A percentile compares a stretch with the other conserved stretches of the same genome.
Conservation (phyloP, 2,797 vertebrate genomes). For the Pseudocheirus occidentalis region DNA sequence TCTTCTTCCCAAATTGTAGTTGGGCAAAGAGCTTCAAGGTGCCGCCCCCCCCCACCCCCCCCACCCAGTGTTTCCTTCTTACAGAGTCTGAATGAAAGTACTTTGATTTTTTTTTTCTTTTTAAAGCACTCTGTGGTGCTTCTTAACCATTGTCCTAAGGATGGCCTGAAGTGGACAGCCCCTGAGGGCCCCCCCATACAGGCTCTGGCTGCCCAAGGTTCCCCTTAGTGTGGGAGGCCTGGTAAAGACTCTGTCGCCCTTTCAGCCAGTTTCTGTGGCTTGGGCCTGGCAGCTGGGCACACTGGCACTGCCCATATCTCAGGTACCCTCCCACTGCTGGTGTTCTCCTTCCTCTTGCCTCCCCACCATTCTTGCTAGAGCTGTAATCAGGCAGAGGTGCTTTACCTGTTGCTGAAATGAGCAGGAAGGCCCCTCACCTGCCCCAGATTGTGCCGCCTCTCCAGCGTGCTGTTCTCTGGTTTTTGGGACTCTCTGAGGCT, state of each 20-base stretch:
- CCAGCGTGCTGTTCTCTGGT: not conserved
- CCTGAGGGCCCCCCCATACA: no score
- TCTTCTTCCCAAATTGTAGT: not conserved
- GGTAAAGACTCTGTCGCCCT: fast-evolving
- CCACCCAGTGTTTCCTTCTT: not conserved
- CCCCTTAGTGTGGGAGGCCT: no score
- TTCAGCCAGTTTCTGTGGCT: not conserved
- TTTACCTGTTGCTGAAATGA: not conserved
- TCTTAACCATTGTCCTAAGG: not conserved
- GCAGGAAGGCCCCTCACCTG: no score
- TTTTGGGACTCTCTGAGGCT: not conserved
- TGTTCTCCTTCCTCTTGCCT: no score
- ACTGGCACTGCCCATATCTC: no score
- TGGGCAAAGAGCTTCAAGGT: not conserved
- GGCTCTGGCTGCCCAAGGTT: no score
- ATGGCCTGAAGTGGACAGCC: no score
- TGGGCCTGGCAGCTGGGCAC: not conserved
- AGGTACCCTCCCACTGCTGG: no score
- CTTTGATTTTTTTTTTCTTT: not conserved
- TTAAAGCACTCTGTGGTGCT: not conserved
- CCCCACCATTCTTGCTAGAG: not conserved
- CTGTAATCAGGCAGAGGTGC: not conserved
- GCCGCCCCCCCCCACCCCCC: no score
- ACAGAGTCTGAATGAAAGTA: not conserved
- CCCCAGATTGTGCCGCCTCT: no score